Evolutionary conservation across 37 sponge, comb jelly and placozoan species (phyloP), one percentile per base, ranked within the genome.

Genomic region (Cladorhizidae sp.): DNA sequence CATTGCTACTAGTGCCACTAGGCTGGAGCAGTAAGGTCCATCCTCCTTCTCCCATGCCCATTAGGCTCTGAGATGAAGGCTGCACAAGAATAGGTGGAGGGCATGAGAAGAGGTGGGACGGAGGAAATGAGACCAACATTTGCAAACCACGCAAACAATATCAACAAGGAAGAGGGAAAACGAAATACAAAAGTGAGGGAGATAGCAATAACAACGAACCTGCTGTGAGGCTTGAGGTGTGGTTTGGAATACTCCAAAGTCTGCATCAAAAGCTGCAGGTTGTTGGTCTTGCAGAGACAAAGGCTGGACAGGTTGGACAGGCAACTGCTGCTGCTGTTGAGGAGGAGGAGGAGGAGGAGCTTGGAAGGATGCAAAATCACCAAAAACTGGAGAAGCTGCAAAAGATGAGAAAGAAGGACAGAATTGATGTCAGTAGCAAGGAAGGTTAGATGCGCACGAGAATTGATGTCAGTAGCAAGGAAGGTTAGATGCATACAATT

Each of bases 321-420:
- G 28, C n/a, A 54, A 57, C 35, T 74, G 42, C 49, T 79, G 62
- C 45, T 81, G 83, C 68, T 43, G 22, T 3, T 22, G 0, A 20
- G 56, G 61, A 31, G 35, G 39, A 3, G 3, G 39, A 7, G 7
- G 43, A 14, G 55, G 57, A 22, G 0, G 87, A 29, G 72, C 26
- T 49, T 87, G 85, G 77, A 87, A 87, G 26, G 75, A 55, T 41
- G 80, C 32, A 39, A 87, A 91, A 36, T 83, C 92, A 65, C 77
- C 92, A 80, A 91, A 86, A 23, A 56, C 92, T 57, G 83, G 39
- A 78, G 67, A 58, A 35, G 1, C 58, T 21, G 36, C 12, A 43
- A 26, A 9, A n/a, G n/a, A n/a, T n/a, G n/a, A n/a, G 18, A 36
- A 45, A 20, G 14, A 57, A 31, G 0, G 49, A 17, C 37, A 38